These are phyloP conservation scores for Alethe castanea DNA, from an alignment of 2,113 vertebrate genomes.

Conservation along the genomic window DNA sequence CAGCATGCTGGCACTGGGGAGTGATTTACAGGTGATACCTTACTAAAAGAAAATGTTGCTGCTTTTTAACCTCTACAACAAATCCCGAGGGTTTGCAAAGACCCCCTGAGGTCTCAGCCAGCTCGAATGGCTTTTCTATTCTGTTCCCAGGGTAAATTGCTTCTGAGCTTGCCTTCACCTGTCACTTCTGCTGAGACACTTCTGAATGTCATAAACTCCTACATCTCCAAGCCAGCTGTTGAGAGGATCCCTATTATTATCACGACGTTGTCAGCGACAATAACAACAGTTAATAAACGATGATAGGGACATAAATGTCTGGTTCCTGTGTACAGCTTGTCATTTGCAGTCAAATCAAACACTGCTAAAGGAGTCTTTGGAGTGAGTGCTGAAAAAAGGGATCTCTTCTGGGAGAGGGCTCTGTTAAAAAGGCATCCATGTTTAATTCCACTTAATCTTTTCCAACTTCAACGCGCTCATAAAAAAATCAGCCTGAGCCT, in stretches of 20 bases:
- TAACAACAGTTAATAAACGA: slow-evolving; percentile 62
- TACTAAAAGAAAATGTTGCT: not conserved
- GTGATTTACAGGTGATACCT: not conserved
- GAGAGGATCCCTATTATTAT: slow-evolving; percentile 54
- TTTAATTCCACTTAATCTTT: slow-evolving; percentile 32
- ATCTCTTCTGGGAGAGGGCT: not conserved
- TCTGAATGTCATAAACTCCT: slow-evolving; percentile 27
- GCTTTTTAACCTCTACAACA: not conserved
- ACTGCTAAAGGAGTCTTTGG: not conserved
- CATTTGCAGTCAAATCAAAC: slow-evolving; percentile 48
- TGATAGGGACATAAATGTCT: slow-evolving; percentile 19
- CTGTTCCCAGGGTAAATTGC: not conserved
- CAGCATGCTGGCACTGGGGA: not conserved
- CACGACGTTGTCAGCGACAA: slow-evolving; percentile 26
- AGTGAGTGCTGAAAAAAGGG: not conserved
- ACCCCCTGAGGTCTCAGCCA: not conserved
- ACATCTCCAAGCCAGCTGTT: slow-evolving; percentile 45
- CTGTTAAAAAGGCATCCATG: not conserved
- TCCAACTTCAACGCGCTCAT: not conserved
- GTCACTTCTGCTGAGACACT: slow-evolving; percentile 47
- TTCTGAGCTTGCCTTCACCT: slow-evolving; percentile 23
- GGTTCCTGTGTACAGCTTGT: slow-evolving; percentile 31
- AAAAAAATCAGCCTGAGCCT: not conserved
- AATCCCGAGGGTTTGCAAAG: not conserved
- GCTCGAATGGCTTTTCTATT: not conserved